Percentiles rank a stretch among this genome's conserved stretches.
Evolutionary conservation across 1,140 invertebrate genomes (phyloP).

Genomic region (Bilobella aurantiaca): DNA sequence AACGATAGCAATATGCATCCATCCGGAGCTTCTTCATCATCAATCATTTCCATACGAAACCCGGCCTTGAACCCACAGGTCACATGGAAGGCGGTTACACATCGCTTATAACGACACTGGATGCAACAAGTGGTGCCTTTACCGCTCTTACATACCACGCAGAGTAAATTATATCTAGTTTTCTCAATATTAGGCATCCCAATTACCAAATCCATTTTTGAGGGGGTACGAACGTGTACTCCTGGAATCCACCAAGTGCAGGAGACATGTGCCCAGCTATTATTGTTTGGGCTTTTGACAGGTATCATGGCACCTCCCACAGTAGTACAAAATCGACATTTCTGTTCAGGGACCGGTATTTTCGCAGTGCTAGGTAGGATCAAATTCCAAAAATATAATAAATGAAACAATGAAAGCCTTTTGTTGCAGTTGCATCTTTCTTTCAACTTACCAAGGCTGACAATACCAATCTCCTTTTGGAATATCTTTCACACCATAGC

Average conservation of each 20-base stretch:
- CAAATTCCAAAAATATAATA: not conserved
- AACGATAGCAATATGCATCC: not conserved
- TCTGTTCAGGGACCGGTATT: not conserved
- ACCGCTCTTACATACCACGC: not conserved
- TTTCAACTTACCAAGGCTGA: constrained; percentile 2
- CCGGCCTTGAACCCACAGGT: not conserved
- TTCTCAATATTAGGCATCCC: not conserved
- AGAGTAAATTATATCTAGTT: not conserved
- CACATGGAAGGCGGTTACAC: constrained; percentile 1
- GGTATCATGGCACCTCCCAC: not conserved
- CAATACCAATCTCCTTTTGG: not conserved
- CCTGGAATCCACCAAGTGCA: constrained; percentile 6
- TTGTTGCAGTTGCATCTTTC: not conserved
- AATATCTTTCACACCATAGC: not conserved
- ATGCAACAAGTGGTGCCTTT: not conserved
- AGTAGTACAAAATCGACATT: constrained; percentile 3
- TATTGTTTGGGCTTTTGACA: not conserved
- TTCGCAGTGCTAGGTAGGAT: not conserved
- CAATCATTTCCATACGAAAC: not conserved
- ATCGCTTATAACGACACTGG: not conserved
- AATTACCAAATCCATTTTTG: not conserved
- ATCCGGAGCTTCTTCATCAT: not conserved
- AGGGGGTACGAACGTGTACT: not conserved
- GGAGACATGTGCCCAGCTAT: not conserved
- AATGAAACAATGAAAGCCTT: too few relatives aligned